Percentiles rank a stretch among this genome's conserved stretches.
Conservation (phyloP, 2,113 vertebrate species). For the Vulpes vulpes region DNA sequence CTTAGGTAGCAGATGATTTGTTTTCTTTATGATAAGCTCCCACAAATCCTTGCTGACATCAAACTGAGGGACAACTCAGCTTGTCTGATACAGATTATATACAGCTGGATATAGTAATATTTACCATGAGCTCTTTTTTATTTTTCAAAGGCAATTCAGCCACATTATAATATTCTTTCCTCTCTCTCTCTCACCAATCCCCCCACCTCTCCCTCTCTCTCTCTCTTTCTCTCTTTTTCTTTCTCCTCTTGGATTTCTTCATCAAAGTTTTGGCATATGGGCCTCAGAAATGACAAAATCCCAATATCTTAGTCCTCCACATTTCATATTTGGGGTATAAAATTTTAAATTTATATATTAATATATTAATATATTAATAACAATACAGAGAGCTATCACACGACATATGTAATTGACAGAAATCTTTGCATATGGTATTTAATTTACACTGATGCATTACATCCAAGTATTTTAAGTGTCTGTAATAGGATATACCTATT, state of each 20-base stretch:
- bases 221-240: too few relatives aligned
- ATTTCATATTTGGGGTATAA: background rate
- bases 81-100: conserved; percentile 34
- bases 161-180: background rate
- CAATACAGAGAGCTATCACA: background rate
- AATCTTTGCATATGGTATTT: background rate
- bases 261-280: background rate
- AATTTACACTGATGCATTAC: background rate
- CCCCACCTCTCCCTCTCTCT: background rate
- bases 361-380: background rate
- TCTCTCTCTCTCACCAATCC: too few relatives aligned
- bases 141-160: background rate
- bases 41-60: conserved; percentile 40
- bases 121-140: conserved; percentile 39
- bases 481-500: background rate
- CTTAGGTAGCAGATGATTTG: background rate
- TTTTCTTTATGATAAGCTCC: conserved; percentile 17
- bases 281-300: background rate
- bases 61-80: conserved; percentile 65
- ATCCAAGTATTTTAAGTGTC: background rate
- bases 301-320: background rate
- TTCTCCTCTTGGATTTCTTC: background rate
- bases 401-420: background rate
- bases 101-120: conserved; percentile 55
- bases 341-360: background rate